Evolutionary conservation across 37 sponge, comb jelly and placozoan species (phyloP).

Genomic region (Amphimedon queenslandica): DNA sequence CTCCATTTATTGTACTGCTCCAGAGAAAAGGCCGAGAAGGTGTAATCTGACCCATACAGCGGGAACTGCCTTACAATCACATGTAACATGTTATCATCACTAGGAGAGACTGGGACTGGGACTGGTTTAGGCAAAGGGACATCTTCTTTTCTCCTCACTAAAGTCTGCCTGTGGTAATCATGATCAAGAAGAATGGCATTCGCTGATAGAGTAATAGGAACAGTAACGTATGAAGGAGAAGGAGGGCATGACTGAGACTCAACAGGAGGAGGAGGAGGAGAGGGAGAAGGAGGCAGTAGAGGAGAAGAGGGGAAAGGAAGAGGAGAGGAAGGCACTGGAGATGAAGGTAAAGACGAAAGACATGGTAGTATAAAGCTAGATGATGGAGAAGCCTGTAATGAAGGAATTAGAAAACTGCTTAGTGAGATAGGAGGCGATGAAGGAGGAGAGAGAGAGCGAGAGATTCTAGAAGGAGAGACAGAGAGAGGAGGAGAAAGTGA

Average conservation of each 20-base stretch:
- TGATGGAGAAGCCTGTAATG: no score
- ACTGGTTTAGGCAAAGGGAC: background rate
- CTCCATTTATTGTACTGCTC: constrained; percentile 57
- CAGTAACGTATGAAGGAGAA: background rate
- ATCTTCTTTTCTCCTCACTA: background rate
- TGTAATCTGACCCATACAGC: constrained; percentile 25
- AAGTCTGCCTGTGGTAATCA: constrained; percentile 24
- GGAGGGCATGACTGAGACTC: background rate
- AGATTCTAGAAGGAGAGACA: no score
- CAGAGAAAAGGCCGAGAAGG: constrained; percentile 38
- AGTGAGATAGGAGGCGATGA: no score
- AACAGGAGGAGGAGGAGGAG: background rate
- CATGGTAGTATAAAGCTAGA: no score
- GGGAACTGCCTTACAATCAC: constrained; percentile 31
- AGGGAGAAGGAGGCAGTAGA: background rate
- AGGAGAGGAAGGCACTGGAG: no score
- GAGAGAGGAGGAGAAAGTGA: no score
- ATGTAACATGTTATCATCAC: constrained; percentile 39
- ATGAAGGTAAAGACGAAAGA: no score
- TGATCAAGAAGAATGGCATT: constrained; percentile 28
- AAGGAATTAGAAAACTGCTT: no score
- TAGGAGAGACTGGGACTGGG: background rate
- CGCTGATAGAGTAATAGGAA: constrained; percentile 5
- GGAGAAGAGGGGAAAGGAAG: no score
- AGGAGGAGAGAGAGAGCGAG: no score